Conservation (phyloP, 2,113 vertebrate species). For the Pseudopodoces humilis region DNA sequence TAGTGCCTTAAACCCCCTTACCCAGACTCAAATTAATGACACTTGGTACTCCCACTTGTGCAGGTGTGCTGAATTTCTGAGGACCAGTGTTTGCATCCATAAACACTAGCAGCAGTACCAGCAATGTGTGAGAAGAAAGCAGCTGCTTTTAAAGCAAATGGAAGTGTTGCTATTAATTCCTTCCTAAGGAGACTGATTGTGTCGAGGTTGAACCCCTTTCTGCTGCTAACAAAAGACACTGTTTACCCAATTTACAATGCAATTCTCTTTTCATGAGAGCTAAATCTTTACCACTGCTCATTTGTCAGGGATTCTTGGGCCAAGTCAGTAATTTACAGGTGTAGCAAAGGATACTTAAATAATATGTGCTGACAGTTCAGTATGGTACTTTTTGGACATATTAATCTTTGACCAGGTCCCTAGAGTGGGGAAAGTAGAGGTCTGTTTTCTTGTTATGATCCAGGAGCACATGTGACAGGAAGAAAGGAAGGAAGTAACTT, state of each 20-base stretch:
- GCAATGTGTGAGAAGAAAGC: background rate
- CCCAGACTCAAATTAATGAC: constrained; percentile 19
- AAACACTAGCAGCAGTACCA: background rate
- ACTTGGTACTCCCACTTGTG: background rate
- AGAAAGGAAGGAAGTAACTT: constrained; percentile 47
- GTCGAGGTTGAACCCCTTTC: background rate
- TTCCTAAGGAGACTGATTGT: background rate
- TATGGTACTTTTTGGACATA: accelerated
- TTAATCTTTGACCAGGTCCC: background rate
- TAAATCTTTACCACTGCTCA: background rate
- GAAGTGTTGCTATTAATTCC: background rate
- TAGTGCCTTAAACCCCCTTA: background rate
- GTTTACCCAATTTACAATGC: background rate
- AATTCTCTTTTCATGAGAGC: background rate
- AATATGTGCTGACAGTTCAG: background rate
- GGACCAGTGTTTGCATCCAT: background rate
- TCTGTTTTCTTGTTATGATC: background rate
- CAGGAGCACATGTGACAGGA: background rate
- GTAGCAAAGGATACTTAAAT: background rate
- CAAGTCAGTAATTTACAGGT: background rate
- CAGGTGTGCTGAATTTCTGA: background rate
- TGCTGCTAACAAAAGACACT: background rate
- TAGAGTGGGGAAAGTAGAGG: background rate
- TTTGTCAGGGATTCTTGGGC: background rate
- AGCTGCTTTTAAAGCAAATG: background rate